A percentile compares a stretch with the other conserved stretches of the same genome.
phyloP scores from a whole-genome alignment of 2,888 invertebrate genomes.

The Drepana falcataria region DNA sequence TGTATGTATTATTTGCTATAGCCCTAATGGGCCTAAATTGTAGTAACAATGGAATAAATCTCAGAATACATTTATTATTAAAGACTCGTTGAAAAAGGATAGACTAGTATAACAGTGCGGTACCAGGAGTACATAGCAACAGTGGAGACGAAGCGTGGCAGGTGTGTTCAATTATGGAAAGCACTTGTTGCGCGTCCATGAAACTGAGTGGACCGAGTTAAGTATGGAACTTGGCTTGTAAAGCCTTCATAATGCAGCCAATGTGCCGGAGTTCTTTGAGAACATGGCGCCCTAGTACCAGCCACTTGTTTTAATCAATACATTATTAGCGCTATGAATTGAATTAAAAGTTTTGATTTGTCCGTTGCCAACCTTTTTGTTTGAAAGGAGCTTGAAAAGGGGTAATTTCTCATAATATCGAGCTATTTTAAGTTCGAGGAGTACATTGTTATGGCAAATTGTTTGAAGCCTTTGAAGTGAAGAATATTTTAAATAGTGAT shows the following conservation, averaged over 20 bases:
- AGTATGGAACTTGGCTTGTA: constrained; percentile 54
- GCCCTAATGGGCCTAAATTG: no score
- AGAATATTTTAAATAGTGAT: no score
- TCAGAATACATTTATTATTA: no score
- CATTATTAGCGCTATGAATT: constrained; percentile 9
- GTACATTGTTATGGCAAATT: no score
- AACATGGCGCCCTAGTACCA: constrained; percentile 37
- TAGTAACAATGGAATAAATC: no score
- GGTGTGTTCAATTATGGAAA: constrained; percentile 55
- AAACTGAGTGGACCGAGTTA: constrained; percentile 47
- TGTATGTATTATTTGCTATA: no score
- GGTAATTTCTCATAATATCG: no score
- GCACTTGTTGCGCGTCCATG: constrained; percentile 53
- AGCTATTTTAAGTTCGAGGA: no score
- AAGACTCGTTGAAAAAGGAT: constrained; percentile 20
- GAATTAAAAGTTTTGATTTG: neutral
- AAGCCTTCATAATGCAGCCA: constrained; percentile 50
- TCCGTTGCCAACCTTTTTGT: no score
- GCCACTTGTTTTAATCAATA: constrained; percentile 23
- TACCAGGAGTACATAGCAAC: constrained; percentile 34
- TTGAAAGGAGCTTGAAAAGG: no score
- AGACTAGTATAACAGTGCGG: constrained; percentile 11
- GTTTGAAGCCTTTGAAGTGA: no score
- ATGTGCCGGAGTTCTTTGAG: constrained; percentile 36
- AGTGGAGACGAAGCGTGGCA: constrained; percentile 27